Evolutionary conservation across 2,113 vertebrate genomes (phyloP), one percentile per base, ranked within the genome.

Genomic region (Epinephelus lanceolatus): DNA sequence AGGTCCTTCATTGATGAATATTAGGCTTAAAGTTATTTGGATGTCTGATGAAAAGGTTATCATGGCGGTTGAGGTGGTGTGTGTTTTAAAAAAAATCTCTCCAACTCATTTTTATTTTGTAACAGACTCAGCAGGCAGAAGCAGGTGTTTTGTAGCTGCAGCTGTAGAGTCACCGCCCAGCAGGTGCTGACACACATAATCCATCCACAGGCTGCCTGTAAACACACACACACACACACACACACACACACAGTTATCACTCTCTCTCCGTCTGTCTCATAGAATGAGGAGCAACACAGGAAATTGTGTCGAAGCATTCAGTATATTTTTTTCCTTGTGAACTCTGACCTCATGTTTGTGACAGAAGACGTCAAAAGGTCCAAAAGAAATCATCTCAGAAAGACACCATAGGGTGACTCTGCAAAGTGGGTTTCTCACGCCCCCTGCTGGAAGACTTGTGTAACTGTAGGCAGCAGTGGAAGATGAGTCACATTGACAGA

Each of bases 361-460:
- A 27, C 45, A 65, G 60, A 71, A 13, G 53, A 49, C 15, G 33
- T 61, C 3, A 21, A 60, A 62, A 81, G 13, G n/a, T 70, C n/a
- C 9, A 49, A 65, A 71, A 53, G 14, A 30, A 81, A 55, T 69
- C 42, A 3, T 5, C 27, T 13, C 17, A 55, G 30, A n/a, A 18
- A 23, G 17, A 71, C 19, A 52, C 11, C 2, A 51, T 5, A 19
- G n/a, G 3, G 49, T 13, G 11, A 65, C 18, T 25, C n/a, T 53
- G 18, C 21, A 77, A 60, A 63, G 60, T 73, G 19, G 14, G 17
- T 59, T 65, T 57, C 53, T 87, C 1, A n/a, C 52, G 13, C 89
- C 85, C 83, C 62, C 88, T 90, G 72, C 83, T 33, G 85, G 78
- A 25, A 7, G 3, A 81, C 61, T 9, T n/a, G 1, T 66, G 11